Evolutionary conservation across 2,888 invertebrate genomes (phyloP).

Genomic region (Yponomeuta evonymella): DNA sequence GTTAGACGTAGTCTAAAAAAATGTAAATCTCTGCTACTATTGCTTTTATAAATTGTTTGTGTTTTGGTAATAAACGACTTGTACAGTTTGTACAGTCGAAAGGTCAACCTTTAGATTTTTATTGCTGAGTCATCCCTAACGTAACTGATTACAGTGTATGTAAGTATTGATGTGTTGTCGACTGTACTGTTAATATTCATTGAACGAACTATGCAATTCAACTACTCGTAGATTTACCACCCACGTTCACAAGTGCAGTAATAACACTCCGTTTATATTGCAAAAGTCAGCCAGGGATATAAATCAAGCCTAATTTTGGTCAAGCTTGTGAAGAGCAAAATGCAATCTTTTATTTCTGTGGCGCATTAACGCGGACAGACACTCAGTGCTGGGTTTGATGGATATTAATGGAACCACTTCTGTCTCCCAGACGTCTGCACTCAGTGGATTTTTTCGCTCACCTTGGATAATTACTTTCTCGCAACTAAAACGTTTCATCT

Average conservation of each 20-base stretch:
- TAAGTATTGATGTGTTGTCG: too few species aligned
- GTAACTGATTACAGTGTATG: too few species aligned
- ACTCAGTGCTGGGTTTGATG: constrained; percentile 26
- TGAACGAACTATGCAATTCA: too few species aligned
- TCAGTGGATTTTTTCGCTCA: constrained; percentile 1
- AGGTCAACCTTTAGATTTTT: too few species aligned
- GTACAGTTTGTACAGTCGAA: too few species aligned
- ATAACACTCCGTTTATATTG: neutral
- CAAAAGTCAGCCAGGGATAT: neutral
- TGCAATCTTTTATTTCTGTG: neutral
- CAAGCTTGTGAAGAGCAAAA: neutral
- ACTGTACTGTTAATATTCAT: too few species aligned
- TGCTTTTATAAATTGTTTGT: too few species aligned
- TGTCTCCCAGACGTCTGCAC: neutral
- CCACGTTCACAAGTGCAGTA: neutral
- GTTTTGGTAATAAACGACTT: too few species aligned
- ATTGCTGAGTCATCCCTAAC: too few species aligned
- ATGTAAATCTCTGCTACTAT: too few species aligned
- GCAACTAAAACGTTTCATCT: neutral
- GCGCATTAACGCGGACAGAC: neutral
- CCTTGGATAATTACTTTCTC: neutral
- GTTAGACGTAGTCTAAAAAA: too few species aligned
- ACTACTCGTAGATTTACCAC: neutral
- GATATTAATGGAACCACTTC: constrained; percentile 31
- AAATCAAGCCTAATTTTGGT: constrained; percentile 5